A percentile compares a stretch with the other conserved stretches of the same genome.
These are phyloP conservation scores for Pollenia amentaria DNA, from an alignment of 2,888 invertebrate genomes.

Conservation along the genomic window DNA sequence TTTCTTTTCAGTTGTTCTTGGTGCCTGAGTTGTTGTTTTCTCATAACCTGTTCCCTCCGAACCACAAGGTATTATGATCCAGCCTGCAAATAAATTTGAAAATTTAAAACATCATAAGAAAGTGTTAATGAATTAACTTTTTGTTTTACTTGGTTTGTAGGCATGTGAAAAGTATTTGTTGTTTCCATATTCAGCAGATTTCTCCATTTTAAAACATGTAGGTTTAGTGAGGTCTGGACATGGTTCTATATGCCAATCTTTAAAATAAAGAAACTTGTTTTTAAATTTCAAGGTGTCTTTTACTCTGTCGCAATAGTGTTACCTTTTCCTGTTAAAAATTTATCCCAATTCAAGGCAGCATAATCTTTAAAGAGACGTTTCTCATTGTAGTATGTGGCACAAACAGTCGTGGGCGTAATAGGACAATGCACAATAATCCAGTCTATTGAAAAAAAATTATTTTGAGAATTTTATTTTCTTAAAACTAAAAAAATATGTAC, in stretches of 20 bases:
- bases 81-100: conserved; percentile 18
- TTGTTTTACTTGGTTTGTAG: conserved; percentile 15
- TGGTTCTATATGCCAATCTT: conserved; percentile 14
- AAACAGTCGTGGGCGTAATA: background rate
- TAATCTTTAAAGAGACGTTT: conserved; percentile 5
- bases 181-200: background rate
- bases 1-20: background rate
- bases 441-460: background rate
- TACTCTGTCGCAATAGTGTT: background rate
- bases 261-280: background rate
- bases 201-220: background rate
- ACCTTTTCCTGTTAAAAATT: conserved; percentile 37
- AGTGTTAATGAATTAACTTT: background rate
- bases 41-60: background rate
- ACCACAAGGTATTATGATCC: conserved; percentile 23
- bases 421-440: conserved; percentile 22
- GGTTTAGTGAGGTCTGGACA: conserved; percentile 22
- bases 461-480: background rate
- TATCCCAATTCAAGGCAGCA: conserved; percentile 2
- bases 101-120: background rate
- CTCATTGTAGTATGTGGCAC: conserved; percentile 10
- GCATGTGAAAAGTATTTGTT: no score
- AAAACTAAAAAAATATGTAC: background rate
- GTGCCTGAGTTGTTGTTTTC: background rate
- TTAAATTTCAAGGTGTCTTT: no score